These are phyloP conservation scores for Samia ricini DNA, from an alignment of 1,140 invertebrate species.

Conservation along the genomic window DNA sequence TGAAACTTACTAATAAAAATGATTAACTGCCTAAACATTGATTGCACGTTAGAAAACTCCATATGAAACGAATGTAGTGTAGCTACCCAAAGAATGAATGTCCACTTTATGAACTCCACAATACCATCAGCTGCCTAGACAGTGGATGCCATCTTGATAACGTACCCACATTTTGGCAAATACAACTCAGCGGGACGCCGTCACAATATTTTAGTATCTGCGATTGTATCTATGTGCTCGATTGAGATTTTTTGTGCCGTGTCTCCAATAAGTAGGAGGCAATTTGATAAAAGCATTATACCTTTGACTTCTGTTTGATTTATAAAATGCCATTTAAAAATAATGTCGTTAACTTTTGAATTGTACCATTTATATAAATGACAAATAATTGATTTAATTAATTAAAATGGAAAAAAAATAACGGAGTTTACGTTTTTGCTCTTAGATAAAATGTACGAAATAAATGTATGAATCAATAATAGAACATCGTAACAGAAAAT, in stretches of 20 bases:
- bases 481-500: too few relatives aligned
- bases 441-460: too few relatives aligned
- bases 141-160: constrained; percentile 60
- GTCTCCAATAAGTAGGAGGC: constrained; percentile 14
- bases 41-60: constrained; percentile 22
- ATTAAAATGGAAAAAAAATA: too few relatives aligned
- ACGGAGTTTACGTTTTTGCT: too few relatives aligned
- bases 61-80: neutral
- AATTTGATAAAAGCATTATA: neutral
- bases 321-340: neutral
- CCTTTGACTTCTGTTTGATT: neutral
- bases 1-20: constrained; percentile 30
- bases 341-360: neutral
- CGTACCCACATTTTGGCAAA: constrained; percentile 72
- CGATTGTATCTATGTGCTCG: constrained; percentile 52
- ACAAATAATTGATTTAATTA: neutral
- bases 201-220: constrained; percentile 74
- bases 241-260: constrained; percentile 30
- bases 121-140: constrained; percentile 40
- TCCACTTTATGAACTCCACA: constrained; percentile 17
- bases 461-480: too few relatives aligned
- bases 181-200: constrained; percentile 65
- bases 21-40: constrained; percentile 32
- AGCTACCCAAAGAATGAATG: constrained; percentile 20
- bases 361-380: neutral